Base-by-base conservation (phyloP, 2,797 vertebrate genomes). In the Hoplostethus atlanticus region DNA sequence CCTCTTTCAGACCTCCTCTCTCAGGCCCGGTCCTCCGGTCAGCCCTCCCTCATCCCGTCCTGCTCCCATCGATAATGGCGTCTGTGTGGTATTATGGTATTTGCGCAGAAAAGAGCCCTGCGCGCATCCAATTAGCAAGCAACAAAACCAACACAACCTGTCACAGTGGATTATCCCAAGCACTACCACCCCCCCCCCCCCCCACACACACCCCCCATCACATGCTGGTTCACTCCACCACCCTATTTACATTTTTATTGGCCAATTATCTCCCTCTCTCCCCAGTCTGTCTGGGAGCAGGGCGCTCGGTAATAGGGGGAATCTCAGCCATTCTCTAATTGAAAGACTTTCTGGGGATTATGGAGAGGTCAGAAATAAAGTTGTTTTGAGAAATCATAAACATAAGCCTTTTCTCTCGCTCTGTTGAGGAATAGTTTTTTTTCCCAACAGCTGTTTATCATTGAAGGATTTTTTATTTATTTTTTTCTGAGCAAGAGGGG, bases 181-280 rank as follows among this genome's bases (percentile, higher is more conserved):
- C 21, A 21, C 21, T 21, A 21, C 81, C 76, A 58, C 80, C 79
- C 30, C 21, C 58, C 60, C 65, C 55, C 72, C 65, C 66, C 76
- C 17, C 38, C 44, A 66, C 71, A 62, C 85, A 17, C 12, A 0
- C 31, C 62, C 62, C 87, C 75, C 86, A 92, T 90, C 82, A 77
- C 87, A 87, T 82, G 83, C 93, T 91, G 89, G 87, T 92, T 91
- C 81, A 74, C 90, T 89, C 84, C 76, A 79, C 84, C 81, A 86
- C 31, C 86, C 79, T 81, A 93, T 95, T 94, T 94, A 91, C 91
- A 94, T 94, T 93, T 94, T 94, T 94, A 93, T 94, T 94, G 91
- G 91, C 89, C 90, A 94, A 94, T 93, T 94, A 94, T 93, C 92
- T 93, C 77, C 67, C 79, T 86, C 88, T 91, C 85, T 85, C 75